These are phyloP conservation scores for Labeo catla DNA, from an alignment of 2,113 vertebrate genomes.

Conservation along the genomic window DNA sequence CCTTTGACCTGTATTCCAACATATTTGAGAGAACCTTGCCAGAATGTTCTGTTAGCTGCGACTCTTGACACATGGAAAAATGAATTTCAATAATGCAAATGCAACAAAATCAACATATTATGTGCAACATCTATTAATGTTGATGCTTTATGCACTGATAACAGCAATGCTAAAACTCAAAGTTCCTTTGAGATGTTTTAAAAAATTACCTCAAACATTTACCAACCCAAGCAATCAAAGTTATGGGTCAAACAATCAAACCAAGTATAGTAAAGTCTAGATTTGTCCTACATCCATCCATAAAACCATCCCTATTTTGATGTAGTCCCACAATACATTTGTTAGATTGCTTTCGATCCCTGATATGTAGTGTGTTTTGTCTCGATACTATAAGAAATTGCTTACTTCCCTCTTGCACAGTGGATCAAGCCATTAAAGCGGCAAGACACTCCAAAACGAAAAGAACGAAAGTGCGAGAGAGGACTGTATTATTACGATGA, in stretches of 20 bases:
- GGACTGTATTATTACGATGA: slow-evolving; percentile 14
- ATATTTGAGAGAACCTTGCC: background rate
- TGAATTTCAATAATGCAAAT: no score
- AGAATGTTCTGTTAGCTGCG: no score
- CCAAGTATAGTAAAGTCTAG: background rate
- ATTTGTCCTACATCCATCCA: background rate
- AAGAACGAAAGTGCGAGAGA: background rate
- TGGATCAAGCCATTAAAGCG: slow-evolving; percentile 5
- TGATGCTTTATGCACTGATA: background rate
- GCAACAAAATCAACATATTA: background rate
- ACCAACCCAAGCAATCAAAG: background rate
- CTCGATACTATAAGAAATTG: background rate
- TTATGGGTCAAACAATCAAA: background rate
- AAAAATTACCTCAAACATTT: background rate
- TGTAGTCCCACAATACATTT: background rate
- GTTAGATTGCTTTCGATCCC: background rate
- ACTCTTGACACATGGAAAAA: no score
- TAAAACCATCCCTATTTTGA: background rate
- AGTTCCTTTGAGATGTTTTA: background rate
- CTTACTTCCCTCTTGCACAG: background rate
- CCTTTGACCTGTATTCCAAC: background rate
- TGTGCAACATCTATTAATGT: background rate
- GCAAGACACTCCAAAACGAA: background rate
- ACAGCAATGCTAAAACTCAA: background rate
- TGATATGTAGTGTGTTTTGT: background rate